Percentiles rank a stretch among this genome's conserved stretches.
These are phyloP conservation scores for Amiota mariae DNA, from an alignment of 2,888 invertebrate genomes.

Conservation along the genomic window DNA sequence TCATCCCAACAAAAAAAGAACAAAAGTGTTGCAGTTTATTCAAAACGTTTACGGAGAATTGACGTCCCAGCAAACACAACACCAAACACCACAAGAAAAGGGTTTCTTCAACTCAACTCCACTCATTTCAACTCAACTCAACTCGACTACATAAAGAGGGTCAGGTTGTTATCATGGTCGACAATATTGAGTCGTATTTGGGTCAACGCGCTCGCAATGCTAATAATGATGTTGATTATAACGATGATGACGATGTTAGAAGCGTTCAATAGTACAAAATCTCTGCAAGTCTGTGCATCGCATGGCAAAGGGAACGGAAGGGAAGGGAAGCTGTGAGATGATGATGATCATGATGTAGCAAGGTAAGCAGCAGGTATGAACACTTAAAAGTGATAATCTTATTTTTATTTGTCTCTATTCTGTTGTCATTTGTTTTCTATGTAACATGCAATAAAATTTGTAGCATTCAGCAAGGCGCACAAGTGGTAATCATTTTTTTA, in stretches of 20 bases:
- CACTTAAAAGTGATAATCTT: neutral
- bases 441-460: conserved; percentile 14
- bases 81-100: neutral
- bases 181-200: neutral
- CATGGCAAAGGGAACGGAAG: no score
- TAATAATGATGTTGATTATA: no score
- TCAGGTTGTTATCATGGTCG: neutral
- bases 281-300: no score
- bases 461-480: conserved; percentile 5
- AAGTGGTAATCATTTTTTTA: neutral
- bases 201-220: conserved; percentile 3
- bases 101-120: conserved; percentile 2
- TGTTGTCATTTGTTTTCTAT: neutral
- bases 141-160: conserved; percentile 20
- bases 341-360: no score
- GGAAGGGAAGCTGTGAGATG: no score
- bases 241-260: no score
- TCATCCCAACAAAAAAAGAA: neutral
- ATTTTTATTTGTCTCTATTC: conserved; percentile 6
- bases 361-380: no score
- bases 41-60: conserved; percentile 11
- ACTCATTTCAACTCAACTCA: no score
- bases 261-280: no score
- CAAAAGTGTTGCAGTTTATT: neutral
- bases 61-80: neutral